Evolutionary conservation across 1,140 invertebrate genomes (phyloP).

Genomic region (Hycleus cichorii): DNA sequence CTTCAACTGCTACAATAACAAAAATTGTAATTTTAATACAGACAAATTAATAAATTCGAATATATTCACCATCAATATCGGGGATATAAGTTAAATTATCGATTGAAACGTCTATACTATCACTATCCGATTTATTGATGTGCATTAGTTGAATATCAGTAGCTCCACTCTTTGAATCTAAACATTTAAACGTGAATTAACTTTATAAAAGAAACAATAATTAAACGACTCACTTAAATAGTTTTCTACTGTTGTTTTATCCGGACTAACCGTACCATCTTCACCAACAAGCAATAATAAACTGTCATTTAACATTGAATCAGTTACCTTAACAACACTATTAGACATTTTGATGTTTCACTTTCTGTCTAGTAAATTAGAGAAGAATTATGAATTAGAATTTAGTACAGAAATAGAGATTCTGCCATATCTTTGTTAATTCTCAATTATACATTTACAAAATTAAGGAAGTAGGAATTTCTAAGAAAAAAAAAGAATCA

Average conservation of each 20-base stretch:
- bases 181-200: slow-evolving; percentile 1
- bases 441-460: background rate
- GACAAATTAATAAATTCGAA: background rate
- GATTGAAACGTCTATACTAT: slow-evolving; percentile 35
- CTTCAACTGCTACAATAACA: too few relatives aligned
- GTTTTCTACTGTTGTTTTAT: slow-evolving; percentile 34
- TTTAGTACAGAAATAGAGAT: background rate
- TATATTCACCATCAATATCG: slow-evolving; percentile 24
- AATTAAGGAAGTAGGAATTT: background rate
- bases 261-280: slow-evolving; percentile 37
- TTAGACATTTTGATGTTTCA: slow-evolving; percentile 29
- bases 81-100: slow-evolving; percentile 37
- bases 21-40: background rate
- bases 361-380: too few relatives aligned
- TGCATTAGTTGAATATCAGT: slow-evolving; percentile 37
- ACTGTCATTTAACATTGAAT: slow-evolving; percentile 30
- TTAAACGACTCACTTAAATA: slow-evolving; percentile 35
- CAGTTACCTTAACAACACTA: slow-evolving; percentile 38
- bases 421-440: background rate
- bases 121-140: slow-evolving; percentile 33
- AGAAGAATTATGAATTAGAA: background rate
- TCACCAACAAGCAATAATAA: slow-evolving; percentile 34
- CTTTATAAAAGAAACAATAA: background rate
- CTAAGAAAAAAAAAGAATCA: background rate
- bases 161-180: slow-evolving; percentile 29